Evolutionary conservation across 2,113 vertebrate species (phyloP), one percentile per base, ranked within the genome.

Genomic region (Mionectes macconnelli): DNA sequence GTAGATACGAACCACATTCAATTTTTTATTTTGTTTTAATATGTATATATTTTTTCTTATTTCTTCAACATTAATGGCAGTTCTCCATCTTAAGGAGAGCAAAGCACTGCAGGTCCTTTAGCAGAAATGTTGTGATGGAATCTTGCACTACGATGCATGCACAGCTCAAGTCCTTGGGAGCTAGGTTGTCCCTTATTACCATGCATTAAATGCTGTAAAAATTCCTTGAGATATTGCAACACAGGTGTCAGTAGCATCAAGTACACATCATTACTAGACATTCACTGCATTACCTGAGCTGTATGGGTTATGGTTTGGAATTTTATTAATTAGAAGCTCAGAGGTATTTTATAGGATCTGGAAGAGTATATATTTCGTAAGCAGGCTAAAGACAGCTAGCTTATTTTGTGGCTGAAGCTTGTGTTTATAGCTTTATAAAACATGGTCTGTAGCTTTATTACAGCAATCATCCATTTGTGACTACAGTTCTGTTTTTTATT

Each of bases 401-500:
- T 67, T 81, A 28, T 79, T 87, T 87, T 80, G 53, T 40, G 35
- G 31, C 45, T 84, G 85, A 90, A 74, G 11, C 44, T 82, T 59
- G 24, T 93, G 59, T 67, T 95, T 95, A 82, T 53, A 59, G 80
- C 53, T 75, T 56, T 86, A 90, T 94, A 92, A 95, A 97, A 78
- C 31, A 62, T n/a, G 27, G 14, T 18, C 30, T 80, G 21, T 80
- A 77, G 66, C 84, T 94, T 97, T 93, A 90, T 88, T 88, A 49
- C 33, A 84, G 35, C 2, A 12, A 78, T 68, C 73, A 82, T 83
- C 57, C 56, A 74, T 77, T 62, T 67, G n/a, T 82, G 55, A 39
- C 40, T 79, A 44, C 12, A 44, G 17, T 27, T 83, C 35, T 74
- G 13, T 0, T 6, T 30, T 27, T 68, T 55, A 12, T 6, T 59